These are phyloP conservation scores for Podarcis muralis DNA, from an alignment of 2,113 vertebrate species.

Conservation along the genomic window DNA sequence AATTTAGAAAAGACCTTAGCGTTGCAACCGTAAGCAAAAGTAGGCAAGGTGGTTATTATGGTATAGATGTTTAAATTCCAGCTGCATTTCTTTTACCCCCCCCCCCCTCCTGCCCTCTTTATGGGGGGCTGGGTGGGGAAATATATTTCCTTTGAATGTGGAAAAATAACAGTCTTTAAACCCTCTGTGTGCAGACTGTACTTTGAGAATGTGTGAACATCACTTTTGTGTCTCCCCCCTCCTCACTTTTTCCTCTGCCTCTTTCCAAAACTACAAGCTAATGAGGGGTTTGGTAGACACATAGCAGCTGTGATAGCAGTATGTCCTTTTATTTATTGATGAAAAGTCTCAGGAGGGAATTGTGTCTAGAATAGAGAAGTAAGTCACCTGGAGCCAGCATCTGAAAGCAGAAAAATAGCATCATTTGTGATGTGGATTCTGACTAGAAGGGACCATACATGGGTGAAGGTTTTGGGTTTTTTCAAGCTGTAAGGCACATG, in stretches of 20 bases:
- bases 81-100: not conserved
- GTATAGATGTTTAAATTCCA: not conserved
- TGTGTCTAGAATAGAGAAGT: slow-evolving; percentile 64
- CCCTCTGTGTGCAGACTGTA: not conserved
- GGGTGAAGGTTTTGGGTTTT: not conserved
- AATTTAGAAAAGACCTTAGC: not conserved
- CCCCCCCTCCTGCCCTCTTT: not conserved
- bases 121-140: not conserved
- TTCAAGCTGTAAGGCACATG: not conserved
- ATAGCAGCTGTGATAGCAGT: slow-evolving; percentile 71
- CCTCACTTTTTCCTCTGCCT: not conserved
- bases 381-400: slow-evolving; percentile 23
- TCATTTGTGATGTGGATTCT: slow-evolving; percentile 32
- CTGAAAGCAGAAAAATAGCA: slow-evolving; percentile 32
- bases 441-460: not conserved
- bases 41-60: not conserved
- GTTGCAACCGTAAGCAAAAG: not conserved
- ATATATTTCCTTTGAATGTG: not conserved
- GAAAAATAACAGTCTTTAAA: not conserved
- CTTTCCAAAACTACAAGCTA: slow-evolving; percentile 52
- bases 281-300: slow-evolving; percentile 63
- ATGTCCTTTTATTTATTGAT: slow-evolving; percentile 80
- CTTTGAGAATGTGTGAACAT: slow-evolving; percentile 41
- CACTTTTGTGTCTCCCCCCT: not conserved
- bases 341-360: slow-evolving; percentile 68